Percentiles rank a stretch among this genome's conserved stretches.
Conservation (phyloP, 37 sponge, comb jelly and placozoan genomes). For the Chondrosia reniformis region DNA sequence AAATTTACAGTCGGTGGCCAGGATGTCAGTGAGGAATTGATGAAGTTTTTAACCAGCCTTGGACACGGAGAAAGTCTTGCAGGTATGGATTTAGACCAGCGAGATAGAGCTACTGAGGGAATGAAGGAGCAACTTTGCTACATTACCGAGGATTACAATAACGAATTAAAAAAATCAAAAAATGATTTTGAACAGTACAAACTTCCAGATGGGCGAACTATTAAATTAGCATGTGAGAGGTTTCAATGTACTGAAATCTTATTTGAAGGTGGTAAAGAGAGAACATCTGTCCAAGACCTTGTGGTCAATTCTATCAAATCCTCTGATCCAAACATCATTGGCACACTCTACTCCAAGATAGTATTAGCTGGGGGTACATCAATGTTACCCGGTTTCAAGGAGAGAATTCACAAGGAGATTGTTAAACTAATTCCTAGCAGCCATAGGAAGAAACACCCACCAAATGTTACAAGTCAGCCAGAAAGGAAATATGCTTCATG, state of each 20-base stretch:
- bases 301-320: constrained; percentile 29
- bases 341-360: constrained; percentile 27
- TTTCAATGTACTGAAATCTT: constrained; percentile 35
- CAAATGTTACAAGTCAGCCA: constrained; percentile 33
- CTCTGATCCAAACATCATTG: constrained; percentile 24
- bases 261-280: constrained; percentile 25
- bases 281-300: constrained; percentile 24
- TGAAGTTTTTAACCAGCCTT: constrained; percentile 38
- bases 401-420: constrained; percentile 48
- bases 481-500: constrained; percentile 55
- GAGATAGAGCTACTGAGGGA: constrained; percentile 27
- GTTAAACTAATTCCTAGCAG: constrained; percentile 17
- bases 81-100: background rate
- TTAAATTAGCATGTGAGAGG: constrained; percentile 26
- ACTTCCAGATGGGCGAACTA: constrained; percentile 46
- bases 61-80: constrained; percentile 32
- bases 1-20: constrained; percentile 32
- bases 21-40: constrained; percentile 36
- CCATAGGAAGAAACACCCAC: background rate
- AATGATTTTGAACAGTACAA: constrained; percentile 41
- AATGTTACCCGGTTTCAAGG: constrained; percentile 34
- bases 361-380: constrained; percentile 51
- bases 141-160: constrained; percentile 45
- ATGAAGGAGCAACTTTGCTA: constrained; percentile 64
- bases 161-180: constrained; percentile 46